Evolutionary conservation across 2,797 vertebrate species (phyloP), one percentile per base, ranked within the genome.

Genomic region (Oceanodroma leucorhoa): DNA sequence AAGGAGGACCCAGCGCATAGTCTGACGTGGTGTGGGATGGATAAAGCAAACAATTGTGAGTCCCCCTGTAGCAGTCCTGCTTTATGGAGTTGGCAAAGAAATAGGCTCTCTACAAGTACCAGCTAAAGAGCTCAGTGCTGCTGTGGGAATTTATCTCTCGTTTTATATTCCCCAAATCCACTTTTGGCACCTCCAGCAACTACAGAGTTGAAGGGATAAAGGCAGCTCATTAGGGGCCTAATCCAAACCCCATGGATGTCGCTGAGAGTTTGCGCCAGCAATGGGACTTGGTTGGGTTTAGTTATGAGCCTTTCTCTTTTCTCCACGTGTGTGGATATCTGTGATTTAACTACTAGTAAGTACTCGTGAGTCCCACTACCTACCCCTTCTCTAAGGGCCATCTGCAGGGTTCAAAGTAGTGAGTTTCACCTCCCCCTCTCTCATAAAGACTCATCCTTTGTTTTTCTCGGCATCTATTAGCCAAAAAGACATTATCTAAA

Each of bases 11-110:
- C 58, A 76, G 54, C 0, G 3, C 7, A 0, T 54, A 36, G 36
- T 32, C 61, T 94, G 70, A 69, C 0, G 0, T 53, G 70, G 18
- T 72, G 20, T 2, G 36, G 65, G 76, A 66, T 66, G 55, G 64
- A 64, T 77, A 73, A 92, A 90, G 21, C 58, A 84, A 88, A 57
- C 19, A 66, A 30, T n/a, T 75, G 6, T 0, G 1, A 73, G 55
- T 66, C 4, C 36, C 73, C 21, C 32, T 53, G 34, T 23, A 57
- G 17, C 60, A 77, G 26, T 73, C 32, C 45, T 53, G 70, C 41
- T 89, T 89, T 57, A 40, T 36, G 32, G 83, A 83, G 36, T 8
- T 94, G 78, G 81, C 84, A 91, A 71, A 89, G 82, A 81, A 77
- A 41, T 32, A 46, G 1, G 2, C 32, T 85, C 27, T 70, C 88